Evolutionary conservation across 2,113 vertebrate species (phyloP), one percentile per base, ranked within the genome.

Genomic region (Cheilinus undulatus): DNA sequence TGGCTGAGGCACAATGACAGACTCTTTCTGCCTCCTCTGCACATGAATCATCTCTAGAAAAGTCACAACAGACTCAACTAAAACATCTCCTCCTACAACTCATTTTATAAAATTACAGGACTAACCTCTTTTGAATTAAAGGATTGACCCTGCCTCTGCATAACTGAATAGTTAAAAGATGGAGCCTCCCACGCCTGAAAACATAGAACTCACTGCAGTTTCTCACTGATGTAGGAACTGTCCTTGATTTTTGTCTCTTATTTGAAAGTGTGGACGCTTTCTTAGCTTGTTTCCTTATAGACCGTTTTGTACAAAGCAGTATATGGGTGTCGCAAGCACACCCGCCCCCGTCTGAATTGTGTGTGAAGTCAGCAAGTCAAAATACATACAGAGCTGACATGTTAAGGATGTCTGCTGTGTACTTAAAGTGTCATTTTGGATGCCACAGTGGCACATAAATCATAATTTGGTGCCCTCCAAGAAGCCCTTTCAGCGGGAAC

Each of bases 171-270:
- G 49, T 6, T 60, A 22, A 63, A 60, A 36, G 61, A 67, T 5
- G n/a, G 11, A 28, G 7, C 48, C 20, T 34, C 3, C 20, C n/a
- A 34, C 72, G 71, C 49, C 8, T 64, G 27, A 75, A 40, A 7
- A 46, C 52, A 56, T 4, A 0, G 13, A 34, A 22, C 19, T 57
- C n/a, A 3, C 40, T 15, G 27, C 20, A 40, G n/a, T 6, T 22
- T 20, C 19, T 51, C 17, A 30, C 5, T 27, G 52, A 34, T 17
- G 22, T 19, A 6, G 32, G n/a, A 68, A 4, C 28, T 26, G 27
- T 73, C 64, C 58, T 15, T 73, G 69, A 63, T 14, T 49, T 68
- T 78, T 10, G 5, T 42, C 15, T 28, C 17, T 69, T 36, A 69
- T 1, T 30, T 30, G 22, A 28, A 51, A 58, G 15, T 40, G 28